Base-by-base conservation (phyloP, 2,113 vertebrate genomes). In the Australoheros scitulus region DNA sequence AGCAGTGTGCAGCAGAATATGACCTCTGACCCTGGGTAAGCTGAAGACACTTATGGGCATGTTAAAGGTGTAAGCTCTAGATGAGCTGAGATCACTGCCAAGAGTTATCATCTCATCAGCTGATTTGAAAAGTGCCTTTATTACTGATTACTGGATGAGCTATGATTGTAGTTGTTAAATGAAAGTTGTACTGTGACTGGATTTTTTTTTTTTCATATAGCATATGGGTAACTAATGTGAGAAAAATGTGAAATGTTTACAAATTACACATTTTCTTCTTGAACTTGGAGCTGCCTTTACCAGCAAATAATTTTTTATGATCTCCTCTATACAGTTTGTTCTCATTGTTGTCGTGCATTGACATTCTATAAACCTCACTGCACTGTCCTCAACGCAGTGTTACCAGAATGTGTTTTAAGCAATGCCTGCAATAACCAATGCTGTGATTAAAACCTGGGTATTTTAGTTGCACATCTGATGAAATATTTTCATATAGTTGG, bases 1-100 rank as follows among this genome's bases (percentile, higher is more conserved):
- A 94, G 79, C 94, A 96, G 89, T 96, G 96, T 84, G 95, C 95
- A 20, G 92, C 94, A 29, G 96, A 96, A 81, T 94, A 94, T 74
- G 95, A 96, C 88, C 84, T 96, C 80, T 96, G 89, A 95, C 57
- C 59, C 36, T 17, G 26, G 61, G 68, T 20, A 11, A 83, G 68
- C 38, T 65, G 70, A 76, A 47, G 65, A 78, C 36, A 8, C 34
- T 13, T 47, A 29, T 60, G 15, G 22, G 15, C n/a, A 5, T 55
- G 3, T 70, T 22, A 0, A 14, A 41, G 24, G 6, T 74, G 52
- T 26, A 17, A 43, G 29, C 61, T 91, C 56, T 24, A 18, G 76
- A 74, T 43, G 32, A 47, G 61, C 65, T 17, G 0, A 57, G 3
- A 79, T 76, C 78, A 74, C 61, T 77, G 65, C 80, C 84, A 80